Evolutionary conservation across 2,113 vertebrate species (phyloP).

Genomic region (Silurus meridionalis): DNA sequence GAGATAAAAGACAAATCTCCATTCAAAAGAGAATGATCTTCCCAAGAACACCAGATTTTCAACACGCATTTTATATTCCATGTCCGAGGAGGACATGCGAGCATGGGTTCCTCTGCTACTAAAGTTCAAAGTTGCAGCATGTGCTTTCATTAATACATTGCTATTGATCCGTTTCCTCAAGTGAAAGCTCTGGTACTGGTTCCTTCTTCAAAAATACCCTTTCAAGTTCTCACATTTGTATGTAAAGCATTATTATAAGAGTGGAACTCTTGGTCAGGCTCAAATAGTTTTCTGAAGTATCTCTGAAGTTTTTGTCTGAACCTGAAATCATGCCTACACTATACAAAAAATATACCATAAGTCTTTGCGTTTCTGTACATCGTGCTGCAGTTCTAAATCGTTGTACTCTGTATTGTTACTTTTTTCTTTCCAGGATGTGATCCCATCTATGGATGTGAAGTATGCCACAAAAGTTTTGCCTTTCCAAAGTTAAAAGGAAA

Average conservation of each 20-base stretch:
- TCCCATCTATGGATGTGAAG: neutral
- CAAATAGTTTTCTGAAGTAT: neutral
- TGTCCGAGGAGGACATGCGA: constrained; percentile 14
- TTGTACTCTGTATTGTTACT: neutral
- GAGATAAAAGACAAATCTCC: constrained; percentile 19
- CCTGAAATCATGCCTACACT: neutral
- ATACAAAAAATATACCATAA: neutral
- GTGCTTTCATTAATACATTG: constrained; percentile 48
- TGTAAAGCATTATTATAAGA: constrained; percentile 29
- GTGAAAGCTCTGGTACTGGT: constrained; percentile 68
- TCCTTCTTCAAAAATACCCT: constrained; percentile 68
- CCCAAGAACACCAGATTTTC: constrained; percentile 20
- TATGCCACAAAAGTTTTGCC: constrained; percentile 4
- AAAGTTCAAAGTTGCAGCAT: constrained; percentile 38
- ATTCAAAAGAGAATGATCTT: constrained; percentile 31
- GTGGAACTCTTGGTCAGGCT: constrained; percentile 12
- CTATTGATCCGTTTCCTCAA: constrained; percentile 68
- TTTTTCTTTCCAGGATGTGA: neutral
- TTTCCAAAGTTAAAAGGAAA: neutral
- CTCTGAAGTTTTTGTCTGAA: constrained; percentile 9
- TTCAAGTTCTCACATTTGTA: constrained; percentile 63
- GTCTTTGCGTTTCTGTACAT: neutral
- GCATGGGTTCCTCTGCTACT: constrained; percentile 7
- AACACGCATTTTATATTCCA: constrained; percentile 14
- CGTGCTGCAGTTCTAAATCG: neutral